Percentiles rank a stretch among this genome's conserved stretches.
Conservation (phyloP, 1,140 invertebrate species). For the Euura saliciscinereae region DNA sequence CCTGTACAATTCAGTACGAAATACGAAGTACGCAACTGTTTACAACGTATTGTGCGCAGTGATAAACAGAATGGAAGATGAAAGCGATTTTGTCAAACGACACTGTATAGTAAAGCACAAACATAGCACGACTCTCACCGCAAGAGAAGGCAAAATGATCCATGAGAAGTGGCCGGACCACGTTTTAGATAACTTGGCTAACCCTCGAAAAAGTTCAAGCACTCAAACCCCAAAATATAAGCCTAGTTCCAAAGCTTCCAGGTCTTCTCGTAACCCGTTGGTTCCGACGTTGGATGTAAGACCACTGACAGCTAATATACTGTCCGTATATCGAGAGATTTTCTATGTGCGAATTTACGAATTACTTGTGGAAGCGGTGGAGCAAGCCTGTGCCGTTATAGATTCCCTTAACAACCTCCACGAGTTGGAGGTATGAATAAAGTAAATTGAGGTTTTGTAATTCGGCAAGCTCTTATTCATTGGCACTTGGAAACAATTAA, state of each 20-base stretch:
- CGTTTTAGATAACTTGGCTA: neutral
- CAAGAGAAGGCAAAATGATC: neutral
- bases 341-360: conserved; percentile 34
- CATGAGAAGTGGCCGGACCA: neutral
- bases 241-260: neutral
- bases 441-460: too few relatives aligned
- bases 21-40: conserved; percentile 10
- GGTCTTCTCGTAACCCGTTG: neutral
- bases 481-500: too few relatives aligned
- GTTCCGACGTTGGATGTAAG: neutral
- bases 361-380: conserved; percentile 22
- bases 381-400: conserved; percentile 25
- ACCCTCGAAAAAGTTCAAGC: neutral
- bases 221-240: neutral
- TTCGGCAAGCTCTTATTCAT: too few relatives aligned
- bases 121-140: neutral
- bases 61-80: conserved; percentile 34
- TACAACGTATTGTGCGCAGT: conserved; percentile 34
- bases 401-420: conserved; percentile 32
- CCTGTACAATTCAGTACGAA: neutral
- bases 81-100: conserved; percentile 22
- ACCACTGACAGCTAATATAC: neutral
- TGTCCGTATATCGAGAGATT: conserved; percentile 25
- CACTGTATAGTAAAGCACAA: conserved; percentile 10
- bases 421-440: neutral